phyloP scores from a whole-genome alignment of 2,888 invertebrate genomes.

The Chaitophorus viminalis region DNA sequence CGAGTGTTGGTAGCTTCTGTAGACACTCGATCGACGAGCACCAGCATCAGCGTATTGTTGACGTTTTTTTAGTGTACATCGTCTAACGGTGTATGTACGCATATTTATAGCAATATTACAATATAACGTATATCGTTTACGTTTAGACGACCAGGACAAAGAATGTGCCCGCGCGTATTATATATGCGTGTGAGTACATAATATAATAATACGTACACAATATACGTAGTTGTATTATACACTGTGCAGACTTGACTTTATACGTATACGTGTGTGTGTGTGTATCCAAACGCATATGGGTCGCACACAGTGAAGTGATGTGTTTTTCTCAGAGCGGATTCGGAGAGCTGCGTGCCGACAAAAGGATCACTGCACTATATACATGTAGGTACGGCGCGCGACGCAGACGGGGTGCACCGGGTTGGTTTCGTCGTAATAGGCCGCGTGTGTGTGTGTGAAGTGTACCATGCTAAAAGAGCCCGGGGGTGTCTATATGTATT shows the following conservation, averaged over 20 bases:
- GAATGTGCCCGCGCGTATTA: not conserved
- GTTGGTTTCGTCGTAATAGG: not conserved
- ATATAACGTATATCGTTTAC: no score
- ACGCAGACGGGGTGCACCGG: not conserved
- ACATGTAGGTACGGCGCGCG: no score
- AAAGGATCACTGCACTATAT: not conserved
- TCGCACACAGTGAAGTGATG: constrained; percentile 26
- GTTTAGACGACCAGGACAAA: not conserved
- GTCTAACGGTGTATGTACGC: no score
- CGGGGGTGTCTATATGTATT: constrained; percentile 30
- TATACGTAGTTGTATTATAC: no score
- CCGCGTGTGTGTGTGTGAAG: not conserved
- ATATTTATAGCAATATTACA: no score
- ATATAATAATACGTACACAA: no score
- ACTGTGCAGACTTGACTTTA: no score
- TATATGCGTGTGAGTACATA: no score
- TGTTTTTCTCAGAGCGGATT: constrained; percentile 16
- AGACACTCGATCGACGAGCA: not conserved
- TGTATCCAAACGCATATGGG: constrained; percentile 6
- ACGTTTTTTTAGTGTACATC: not conserved
- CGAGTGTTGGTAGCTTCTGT: not conserved
- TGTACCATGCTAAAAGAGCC: not conserved
- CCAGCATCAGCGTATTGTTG: not conserved
- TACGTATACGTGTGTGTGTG: not conserved
- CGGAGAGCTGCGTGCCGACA: constrained; percentile 6